phyloP scores from a whole-genome alignment of 1,140 invertebrate species.

The Plodia interpunctella region DNA sequence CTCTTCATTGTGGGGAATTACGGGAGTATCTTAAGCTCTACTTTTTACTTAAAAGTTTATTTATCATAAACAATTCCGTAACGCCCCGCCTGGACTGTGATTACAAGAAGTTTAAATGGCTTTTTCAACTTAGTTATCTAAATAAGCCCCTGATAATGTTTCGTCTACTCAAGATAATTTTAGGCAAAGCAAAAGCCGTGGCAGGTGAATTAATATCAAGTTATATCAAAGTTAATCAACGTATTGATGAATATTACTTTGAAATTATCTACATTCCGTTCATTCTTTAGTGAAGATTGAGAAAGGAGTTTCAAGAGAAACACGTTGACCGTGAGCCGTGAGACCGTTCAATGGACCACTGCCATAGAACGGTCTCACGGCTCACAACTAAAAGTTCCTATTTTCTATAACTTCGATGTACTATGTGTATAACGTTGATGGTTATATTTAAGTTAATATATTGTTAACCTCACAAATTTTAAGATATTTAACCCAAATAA shows the following conservation, averaged over 20 bases:
- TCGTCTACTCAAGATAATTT: constrained; percentile 11
- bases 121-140: constrained; percentile 17
- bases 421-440: too few species aligned
- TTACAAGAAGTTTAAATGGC: constrained; percentile 17
- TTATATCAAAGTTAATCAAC: neutral
- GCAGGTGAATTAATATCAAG: neutral
- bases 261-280: neutral
- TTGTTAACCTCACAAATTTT: too few species aligned
- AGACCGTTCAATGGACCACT: too few species aligned
- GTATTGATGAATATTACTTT: neutral
- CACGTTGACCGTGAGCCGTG: too few species aligned
- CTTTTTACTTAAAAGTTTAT: constrained; percentile 14
- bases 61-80: constrained; percentile 15
- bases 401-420: too few species aligned
- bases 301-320: neutral
- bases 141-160: constrained; percentile 14
- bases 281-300: neutral
- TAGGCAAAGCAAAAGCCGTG: neutral
- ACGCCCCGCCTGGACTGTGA: constrained; percentile 9
- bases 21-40: constrained; percentile 5
- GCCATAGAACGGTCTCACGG: too few species aligned
- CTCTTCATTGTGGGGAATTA: neutral
- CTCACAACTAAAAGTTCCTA: too few species aligned
- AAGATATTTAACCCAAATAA: too few species aligned
- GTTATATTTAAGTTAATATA: too few species aligned